These are phyloP conservation scores for Trichogramma evanescens DNA, from an alignment of 2,888 invertebrate species.

Conservation along the genomic window DNA sequence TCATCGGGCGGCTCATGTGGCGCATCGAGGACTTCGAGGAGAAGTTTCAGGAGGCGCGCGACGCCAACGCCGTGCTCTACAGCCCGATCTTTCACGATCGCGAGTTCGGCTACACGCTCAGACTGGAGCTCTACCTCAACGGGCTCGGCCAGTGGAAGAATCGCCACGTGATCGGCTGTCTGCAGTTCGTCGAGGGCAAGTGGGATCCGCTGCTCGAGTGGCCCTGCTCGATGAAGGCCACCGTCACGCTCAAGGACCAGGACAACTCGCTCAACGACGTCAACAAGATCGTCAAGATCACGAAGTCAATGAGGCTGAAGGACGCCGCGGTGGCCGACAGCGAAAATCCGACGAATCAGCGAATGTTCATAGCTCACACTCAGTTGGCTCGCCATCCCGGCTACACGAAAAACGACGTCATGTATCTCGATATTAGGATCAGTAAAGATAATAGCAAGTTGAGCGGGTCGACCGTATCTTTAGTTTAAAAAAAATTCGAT, in stretches of 20 bases:
- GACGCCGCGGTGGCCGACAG: conserved; percentile 19
- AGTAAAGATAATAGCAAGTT: conserved; percentile 23
- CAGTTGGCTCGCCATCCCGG: conserved; percentile 54
- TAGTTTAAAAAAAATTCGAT: conserved; percentile 7
- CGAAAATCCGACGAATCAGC: conserved; percentile 34
- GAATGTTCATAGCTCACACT: conserved; percentile 62
- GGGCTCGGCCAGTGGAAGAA: conserved; percentile 73
- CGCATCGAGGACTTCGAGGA: conserved; percentile 60
- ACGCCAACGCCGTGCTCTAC: conserved; percentile 58
- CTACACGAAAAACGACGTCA: conserved; percentile 55
- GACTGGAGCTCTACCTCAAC: conserved; percentile 65
- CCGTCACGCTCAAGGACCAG: conserved; percentile 61
- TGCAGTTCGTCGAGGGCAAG: conserved; percentile 62
- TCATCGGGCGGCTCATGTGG: conserved; percentile 61
- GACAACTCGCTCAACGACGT: conserved; percentile 50
- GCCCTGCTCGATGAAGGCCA: conserved; percentile 65
- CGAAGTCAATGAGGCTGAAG: conserved; percentile 20
- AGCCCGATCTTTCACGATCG: conserved; percentile 65
- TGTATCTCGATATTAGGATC: conserved; percentile 56
- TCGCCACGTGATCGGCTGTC: conserved; percentile 62
- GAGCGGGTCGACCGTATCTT: conserved; percentile 16
- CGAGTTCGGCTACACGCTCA: conserved; percentile 67
- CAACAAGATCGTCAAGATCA: conserved; percentile 35
- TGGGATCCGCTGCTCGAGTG: conserved; percentile 66
- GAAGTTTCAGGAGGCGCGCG: conserved; percentile 61